Conservation (phyloP, 2,113 vertebrate genomes). For the Scophthalmus maximus region DNA sequence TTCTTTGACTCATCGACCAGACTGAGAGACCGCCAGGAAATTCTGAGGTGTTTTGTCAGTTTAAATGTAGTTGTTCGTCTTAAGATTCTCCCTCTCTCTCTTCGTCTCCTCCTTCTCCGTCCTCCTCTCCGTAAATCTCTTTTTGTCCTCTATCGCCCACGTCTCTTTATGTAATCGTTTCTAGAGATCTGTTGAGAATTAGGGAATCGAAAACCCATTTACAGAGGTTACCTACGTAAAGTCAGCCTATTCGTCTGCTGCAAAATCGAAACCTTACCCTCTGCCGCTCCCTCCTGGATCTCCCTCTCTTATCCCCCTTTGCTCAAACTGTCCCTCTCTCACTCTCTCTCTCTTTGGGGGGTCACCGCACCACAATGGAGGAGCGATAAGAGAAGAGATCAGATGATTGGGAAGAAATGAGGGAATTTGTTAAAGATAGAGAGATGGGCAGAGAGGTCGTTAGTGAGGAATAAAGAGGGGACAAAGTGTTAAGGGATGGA, state of each 20-base stretch:
- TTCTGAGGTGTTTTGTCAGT: slow-evolving; percentile 40
- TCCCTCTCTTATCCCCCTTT: neutral
- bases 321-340: slow-evolving; percentile 23
- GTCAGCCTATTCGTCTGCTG: slow-evolving; percentile 78
- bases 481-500: slow-evolving; percentile 23
- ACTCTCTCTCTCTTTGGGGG: slow-evolving; percentile 16
- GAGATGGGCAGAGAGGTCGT: slow-evolving; percentile 33
- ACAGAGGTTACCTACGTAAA: slow-evolving; percentile 76
- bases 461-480: slow-evolving; percentile 50
- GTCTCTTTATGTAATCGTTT: slow-evolving; percentile 69
- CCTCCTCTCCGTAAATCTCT: neutral
- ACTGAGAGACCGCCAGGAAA: slow-evolving; percentile 30
- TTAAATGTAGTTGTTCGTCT: slow-evolving; percentile 43
- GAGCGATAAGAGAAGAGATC: slow-evolving; percentile 58
- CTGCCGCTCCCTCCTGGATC: slow-evolving; percentile 39
- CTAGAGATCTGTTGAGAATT: slow-evolving; percentile 79
- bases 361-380: slow-evolving; percentile 52
- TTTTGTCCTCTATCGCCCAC: slow-evolving; percentile 2
- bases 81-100: neutral
- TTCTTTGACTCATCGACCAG: slow-evolving; percentile 40
- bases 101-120: neutral
- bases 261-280: slow-evolving; percentile 81
- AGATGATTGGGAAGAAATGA: slow-evolving; percentile 68
- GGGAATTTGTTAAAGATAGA: slow-evolving; percentile 57
- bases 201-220: slow-evolving; percentile 84